These are phyloP conservation scores for Diogma glabrata DNA, from an alignment of 2,888 invertebrate genomes.

Conservation along the genomic window DNA sequence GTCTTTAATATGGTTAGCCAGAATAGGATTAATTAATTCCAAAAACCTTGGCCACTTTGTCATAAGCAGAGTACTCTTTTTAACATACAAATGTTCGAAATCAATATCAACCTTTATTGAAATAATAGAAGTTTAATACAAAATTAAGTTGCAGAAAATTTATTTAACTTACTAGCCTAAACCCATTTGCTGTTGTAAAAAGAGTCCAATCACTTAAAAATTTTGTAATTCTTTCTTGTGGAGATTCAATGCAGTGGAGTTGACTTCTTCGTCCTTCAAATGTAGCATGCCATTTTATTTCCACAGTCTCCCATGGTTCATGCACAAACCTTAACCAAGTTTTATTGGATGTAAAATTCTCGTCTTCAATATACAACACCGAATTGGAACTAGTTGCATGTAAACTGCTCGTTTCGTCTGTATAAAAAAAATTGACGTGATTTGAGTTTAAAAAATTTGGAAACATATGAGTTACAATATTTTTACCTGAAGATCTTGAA, in stretches of 20 bases:
- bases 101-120: neutral
- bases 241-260: neutral
- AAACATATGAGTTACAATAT: no score
- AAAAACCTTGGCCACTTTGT: neutral
- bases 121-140: neutral
- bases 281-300: neutral
- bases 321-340: neutral
- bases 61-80: neutral
- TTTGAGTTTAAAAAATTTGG: no score
- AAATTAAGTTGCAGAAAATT: no score
- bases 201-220: neutral
- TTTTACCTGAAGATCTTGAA: no score
- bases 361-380: no score
- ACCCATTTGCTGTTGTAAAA: neutral
- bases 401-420: no score
- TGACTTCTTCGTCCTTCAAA: neutral
- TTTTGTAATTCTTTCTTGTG: neutral
- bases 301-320: neutral
- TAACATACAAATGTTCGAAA: neutral
- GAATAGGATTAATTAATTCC: neutral
- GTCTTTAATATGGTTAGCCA: neutral
- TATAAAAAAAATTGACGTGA: no score
- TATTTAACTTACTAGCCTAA: neutral
- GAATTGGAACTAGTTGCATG: no score
- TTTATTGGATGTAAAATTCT: neutral